Percentiles rank a stretch among this genome's conserved stretches.
These are phyloP conservation scores for Leucosticte australis DNA, from an alignment of 2,113 vertebrate species.

Conservation along the genomic window DNA sequence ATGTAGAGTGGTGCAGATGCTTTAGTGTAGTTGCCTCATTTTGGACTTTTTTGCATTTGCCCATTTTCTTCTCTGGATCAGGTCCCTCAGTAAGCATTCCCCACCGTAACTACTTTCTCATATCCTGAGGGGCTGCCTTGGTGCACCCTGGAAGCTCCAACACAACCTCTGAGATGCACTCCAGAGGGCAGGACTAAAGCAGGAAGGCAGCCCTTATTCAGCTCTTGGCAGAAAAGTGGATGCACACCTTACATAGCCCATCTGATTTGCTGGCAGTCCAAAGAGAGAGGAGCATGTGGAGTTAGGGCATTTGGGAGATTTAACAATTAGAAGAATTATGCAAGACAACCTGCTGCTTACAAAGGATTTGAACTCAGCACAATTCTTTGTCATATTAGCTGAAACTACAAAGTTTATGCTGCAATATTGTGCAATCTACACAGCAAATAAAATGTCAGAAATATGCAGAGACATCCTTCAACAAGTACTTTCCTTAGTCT, in stretches of 20 bases:
- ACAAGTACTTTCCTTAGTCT: neutral
- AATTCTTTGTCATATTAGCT: neutral
- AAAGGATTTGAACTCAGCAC: neutral
- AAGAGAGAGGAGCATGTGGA: neutral
- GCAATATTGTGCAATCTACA: neutral
- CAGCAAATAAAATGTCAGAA: neutral
- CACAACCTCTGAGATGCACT: neutral
- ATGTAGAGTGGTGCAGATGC: neutral
- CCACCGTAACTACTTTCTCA: neutral
- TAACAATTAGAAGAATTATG: neutral
- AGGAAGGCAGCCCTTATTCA: neutral
- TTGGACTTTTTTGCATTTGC: neutral
- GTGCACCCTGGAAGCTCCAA: neutral
- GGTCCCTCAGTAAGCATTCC: neutral
- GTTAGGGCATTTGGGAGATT: neutral
- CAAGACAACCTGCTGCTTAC: neutral
- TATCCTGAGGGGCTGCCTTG: neutral
- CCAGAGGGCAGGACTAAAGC: neutral
- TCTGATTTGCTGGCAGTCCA: accelerated
- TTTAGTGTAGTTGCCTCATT: neutral
- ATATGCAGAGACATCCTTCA: neutral
- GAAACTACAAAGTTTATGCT: neutral
- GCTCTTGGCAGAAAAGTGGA: neutral
- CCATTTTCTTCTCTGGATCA: neutral
- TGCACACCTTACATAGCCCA: neutral